Conservation (phyloP, 2,797 vertebrate species). For the Dallia pectoralis region DNA sequence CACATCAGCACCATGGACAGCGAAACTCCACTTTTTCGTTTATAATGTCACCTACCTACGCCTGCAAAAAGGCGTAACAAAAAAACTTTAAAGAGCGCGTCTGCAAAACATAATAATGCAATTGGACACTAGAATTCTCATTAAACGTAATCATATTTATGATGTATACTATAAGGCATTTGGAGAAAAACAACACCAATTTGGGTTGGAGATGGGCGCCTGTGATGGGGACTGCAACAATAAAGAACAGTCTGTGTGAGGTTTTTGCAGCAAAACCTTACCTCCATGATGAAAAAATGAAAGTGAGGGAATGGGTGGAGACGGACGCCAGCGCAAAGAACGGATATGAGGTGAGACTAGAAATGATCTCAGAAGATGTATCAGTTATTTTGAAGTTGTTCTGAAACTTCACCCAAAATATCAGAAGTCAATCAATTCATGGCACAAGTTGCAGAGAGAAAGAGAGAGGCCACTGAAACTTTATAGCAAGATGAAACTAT, state of each 20-base stretch:
- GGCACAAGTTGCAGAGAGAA: too few relatives aligned
- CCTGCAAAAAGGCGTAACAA: too few relatives aligned
- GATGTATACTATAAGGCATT: too few relatives aligned
- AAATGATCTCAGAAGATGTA: constrained; percentile 23
- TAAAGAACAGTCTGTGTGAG: constrained; percentile 43
- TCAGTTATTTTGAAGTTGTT: constrained; percentile 15
- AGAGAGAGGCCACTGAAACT: too few relatives aligned
- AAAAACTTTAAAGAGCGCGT: too few relatives aligned
- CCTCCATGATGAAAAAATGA: constrained; percentile 50
- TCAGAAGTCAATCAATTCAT: constrained; percentile 48
- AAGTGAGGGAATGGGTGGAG: constrained; percentile 76
- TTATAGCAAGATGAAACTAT: too few relatives aligned
- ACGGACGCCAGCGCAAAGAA: constrained; percentile 79
- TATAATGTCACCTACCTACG: too few relatives aligned
- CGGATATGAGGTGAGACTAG: constrained; percentile 68
- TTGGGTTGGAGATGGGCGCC: constrained; percentile 35
- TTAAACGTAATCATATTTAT: too few relatives aligned
- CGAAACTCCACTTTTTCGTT: background rate
- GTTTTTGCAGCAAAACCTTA: constrained; percentile 44
- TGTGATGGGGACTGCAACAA: constrained; percentile 40
- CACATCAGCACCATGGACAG: background rate
- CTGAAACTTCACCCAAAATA: constrained; percentile 38
- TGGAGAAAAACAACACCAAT: too few relatives aligned
- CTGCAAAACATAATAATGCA: too few relatives aligned
- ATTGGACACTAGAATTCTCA: too few relatives aligned